Percentiles rank a stretch among this genome's conserved stretches.
phyloP scores from a whole-genome alignment of 2,113 vertebrate genomes.

The Colinus virginianus region DNA sequence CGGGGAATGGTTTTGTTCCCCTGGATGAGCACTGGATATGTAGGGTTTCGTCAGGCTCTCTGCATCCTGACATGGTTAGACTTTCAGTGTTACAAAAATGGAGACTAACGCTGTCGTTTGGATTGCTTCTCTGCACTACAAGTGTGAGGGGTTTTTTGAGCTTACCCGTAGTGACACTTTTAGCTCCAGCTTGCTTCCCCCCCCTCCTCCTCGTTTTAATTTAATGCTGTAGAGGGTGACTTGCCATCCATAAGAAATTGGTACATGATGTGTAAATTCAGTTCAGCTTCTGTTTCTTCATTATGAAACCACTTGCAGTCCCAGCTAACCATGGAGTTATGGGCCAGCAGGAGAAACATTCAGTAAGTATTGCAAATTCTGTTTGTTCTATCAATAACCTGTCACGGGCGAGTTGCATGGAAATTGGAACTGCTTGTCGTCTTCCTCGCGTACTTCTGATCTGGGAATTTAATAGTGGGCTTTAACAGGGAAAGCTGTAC shows the following conservation, averaged over 20 bases:
- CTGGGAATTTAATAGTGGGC: background rate
- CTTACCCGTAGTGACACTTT: slow-evolving; percentile 78
- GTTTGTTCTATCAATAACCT: slow-evolving; percentile 66
- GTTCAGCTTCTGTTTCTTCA: slow-evolving; percentile 87
- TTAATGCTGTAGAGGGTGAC: slow-evolving; percentile 80
- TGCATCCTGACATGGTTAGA: slow-evolving; percentile 73
- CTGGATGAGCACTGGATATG: slow-evolving; percentile 74
- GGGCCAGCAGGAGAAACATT: slow-evolving; percentile 95
- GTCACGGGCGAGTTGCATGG: slow-evolving; percentile 64
- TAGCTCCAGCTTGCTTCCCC: slow-evolving; percentile 78
- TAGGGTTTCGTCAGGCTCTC: slow-evolving; percentile 72
- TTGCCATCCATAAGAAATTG: slow-evolving; percentile 80
- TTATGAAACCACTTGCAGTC: slow-evolving; percentile 98
- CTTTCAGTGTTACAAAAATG: slow-evolving; percentile 79
- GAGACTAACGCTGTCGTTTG: slow-evolving; percentile 76
- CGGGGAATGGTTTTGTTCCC: slow-evolving; percentile 74
- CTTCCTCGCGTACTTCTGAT: slow-evolving; percentile 44
- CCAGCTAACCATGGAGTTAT: slow-evolving; percentile 96
- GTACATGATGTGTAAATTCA: slow-evolving; percentile 91
- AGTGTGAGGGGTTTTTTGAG: slow-evolving; percentile 74
- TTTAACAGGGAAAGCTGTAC: slow-evolving; percentile 44
- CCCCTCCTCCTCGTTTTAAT: slow-evolving; percentile 71
- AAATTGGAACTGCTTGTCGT: slow-evolving; percentile 56
- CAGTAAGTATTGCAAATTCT: slow-evolving; percentile 90
- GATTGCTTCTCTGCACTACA: slow-evolving; percentile 80